Evolutionary conservation across 2,113 vertebrate genomes (phyloP).

Genomic region (Microcebus griseorufus): DNA sequence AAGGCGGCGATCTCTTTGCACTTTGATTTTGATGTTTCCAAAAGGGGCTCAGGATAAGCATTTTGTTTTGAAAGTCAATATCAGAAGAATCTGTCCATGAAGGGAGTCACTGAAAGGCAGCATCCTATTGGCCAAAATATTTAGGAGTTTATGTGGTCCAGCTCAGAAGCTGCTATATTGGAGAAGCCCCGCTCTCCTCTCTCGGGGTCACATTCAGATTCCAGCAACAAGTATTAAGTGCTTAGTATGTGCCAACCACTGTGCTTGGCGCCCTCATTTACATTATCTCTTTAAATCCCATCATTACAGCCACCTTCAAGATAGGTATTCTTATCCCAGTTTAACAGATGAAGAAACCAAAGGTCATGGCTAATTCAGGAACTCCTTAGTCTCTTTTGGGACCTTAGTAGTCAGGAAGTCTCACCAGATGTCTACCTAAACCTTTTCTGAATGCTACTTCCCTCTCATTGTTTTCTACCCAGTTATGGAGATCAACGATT

Average conservation of each 20-base stretch:
- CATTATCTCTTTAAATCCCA: background rate
- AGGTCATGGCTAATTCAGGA: background rate
- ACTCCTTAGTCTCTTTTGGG: background rate
- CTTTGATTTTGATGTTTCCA: conserved; percentile 15
- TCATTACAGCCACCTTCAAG: background rate
- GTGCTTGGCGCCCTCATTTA: background rate
- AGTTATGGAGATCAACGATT: background rate
- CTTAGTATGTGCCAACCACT: background rate
- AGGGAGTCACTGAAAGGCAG: background rate
- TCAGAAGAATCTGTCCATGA: background rate
- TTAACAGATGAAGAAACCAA: background rate
- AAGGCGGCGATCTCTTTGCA: background rate
- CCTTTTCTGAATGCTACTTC: background rate
- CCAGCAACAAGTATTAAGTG: background rate
- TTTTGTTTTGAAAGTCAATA: conserved; percentile 56
- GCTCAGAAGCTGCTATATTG: background rate
- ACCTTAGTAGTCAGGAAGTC: background rate
- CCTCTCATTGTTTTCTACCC: background rate
- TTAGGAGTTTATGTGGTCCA: background rate
- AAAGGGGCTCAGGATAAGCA: background rate
- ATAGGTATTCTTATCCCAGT: background rate
- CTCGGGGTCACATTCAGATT: background rate
- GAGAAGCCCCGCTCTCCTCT: background rate
- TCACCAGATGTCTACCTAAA: background rate
- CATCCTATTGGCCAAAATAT: background rate